phyloP scores from a whole-genome alignment of 2,888 invertebrate species.

The Agrotis clavis region DNA sequence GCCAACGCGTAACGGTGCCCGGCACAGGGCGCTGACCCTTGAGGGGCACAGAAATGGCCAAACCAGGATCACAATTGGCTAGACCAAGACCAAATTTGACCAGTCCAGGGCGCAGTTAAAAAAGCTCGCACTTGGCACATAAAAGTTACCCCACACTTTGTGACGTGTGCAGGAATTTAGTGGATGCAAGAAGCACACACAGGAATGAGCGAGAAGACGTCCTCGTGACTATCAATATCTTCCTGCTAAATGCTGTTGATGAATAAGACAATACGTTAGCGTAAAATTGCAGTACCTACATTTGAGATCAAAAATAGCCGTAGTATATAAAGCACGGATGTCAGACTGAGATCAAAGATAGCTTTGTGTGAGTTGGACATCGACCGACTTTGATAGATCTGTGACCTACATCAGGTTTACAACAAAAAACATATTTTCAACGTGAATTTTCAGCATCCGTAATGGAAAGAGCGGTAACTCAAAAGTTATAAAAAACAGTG shows the following conservation, averaged over 20 bases:
- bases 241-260: too few species aligned
- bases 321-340: constrained; percentile 61
- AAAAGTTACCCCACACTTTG: too few species aligned
- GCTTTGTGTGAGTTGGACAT: constrained; percentile 63
- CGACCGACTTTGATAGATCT: constrained; percentile 66
- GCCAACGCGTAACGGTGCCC: too few species aligned
- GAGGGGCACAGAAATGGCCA: too few species aligned
- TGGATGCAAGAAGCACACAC: background rate
- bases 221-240: too few species aligned
- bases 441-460: background rate
- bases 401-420: constrained; percentile 67
- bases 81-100: too few species aligned
- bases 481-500: background rate
- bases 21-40: too few species aligned
- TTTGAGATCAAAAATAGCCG: constrained; percentile 51
- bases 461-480: background rate
- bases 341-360: constrained; percentile 71
- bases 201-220: too few species aligned
- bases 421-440: constrained; percentile 55
- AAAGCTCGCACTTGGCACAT: too few species aligned
- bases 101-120: too few species aligned
- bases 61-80: too few species aligned
- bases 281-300: constrained; percentile 54
- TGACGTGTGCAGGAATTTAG: background rate
- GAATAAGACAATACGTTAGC: constrained; percentile 6